Percentiles rank a stretch among this genome's conserved stretches.
Conservation (phyloP, 1,140 invertebrate genomes). For the Asbolus verrucosus region DNA sequence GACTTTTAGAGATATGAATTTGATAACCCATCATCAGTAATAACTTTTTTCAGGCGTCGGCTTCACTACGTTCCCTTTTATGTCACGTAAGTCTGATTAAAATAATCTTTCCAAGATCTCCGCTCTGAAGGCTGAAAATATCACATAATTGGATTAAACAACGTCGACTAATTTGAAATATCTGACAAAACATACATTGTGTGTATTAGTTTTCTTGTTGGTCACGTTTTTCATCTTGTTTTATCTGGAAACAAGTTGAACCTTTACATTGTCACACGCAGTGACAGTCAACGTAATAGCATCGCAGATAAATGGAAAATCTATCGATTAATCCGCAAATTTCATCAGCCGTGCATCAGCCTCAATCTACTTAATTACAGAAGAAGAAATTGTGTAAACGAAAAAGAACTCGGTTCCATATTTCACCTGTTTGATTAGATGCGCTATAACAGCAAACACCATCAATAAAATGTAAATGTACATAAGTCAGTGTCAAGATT, state of each 20-base stretch:
- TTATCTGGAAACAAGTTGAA: not conserved
- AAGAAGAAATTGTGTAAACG: not conserved
- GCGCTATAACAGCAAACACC: not conserved
- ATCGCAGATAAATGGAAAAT: slow-evolving; percentile 8
- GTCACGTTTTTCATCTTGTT: slow-evolving; percentile 21
- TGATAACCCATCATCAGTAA: not conserved
- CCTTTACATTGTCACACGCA: slow-evolving; percentile 26
- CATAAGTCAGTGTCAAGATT: slow-evolving; percentile 38
- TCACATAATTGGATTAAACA: slow-evolving; percentile 27
- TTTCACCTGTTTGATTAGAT: not conserved
- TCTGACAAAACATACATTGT: slow-evolving; percentile 18
- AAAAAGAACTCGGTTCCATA: not conserved
- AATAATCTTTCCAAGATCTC: slow-evolving; percentile 15
- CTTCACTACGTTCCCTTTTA: not conserved
- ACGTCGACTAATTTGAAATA: not conserved
- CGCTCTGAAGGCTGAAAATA: not conserved
- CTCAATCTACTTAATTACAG: slow-evolving; percentile 16
- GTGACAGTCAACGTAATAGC: slow-evolving; percentile 8
- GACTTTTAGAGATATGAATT: not conserved
- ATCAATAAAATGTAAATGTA: slow-evolving; percentile 23
- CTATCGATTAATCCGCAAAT: slow-evolving; percentile 3
- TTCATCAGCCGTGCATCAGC: no score
- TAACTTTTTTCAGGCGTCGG: slow-evolving; percentile 10
- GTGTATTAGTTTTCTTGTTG: not conserved
- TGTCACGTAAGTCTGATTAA: slow-evolving; percentile 15